These are phyloP conservation scores for Harpagifer antarcticus DNA, from an alignment of 2,797 vertebrate species.

Conservation along the genomic window DNA sequence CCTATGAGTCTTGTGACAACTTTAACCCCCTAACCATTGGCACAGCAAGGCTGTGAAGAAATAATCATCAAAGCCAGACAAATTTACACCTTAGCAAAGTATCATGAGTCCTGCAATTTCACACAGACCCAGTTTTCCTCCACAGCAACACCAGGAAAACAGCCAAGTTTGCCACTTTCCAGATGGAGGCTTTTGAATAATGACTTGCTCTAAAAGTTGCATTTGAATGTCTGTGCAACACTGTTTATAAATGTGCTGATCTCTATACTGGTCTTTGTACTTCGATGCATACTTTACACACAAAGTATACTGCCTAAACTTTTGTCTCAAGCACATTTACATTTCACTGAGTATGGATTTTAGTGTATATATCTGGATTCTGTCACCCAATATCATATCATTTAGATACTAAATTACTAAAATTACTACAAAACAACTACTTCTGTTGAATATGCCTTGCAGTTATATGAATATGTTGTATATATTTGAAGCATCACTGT, in stretches of 20 bases:
- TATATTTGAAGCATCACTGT: constrained; percentile 22
- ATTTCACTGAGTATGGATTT: constrained; percentile 20
- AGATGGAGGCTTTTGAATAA: constrained; percentile 88
- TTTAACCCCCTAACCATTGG: constrained; percentile 71
- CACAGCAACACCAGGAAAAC: constrained; percentile 83
- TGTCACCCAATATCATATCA: constrained; percentile 1
- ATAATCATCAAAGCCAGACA: constrained; percentile 83
- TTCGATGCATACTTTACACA: constrained; percentile 33
- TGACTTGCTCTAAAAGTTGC: constrained; percentile 82
- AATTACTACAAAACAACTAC: neutral
- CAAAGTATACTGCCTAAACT: constrained; percentile 33
- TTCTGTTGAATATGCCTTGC: constrained; percentile 11
- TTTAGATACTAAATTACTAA: constrained; percentile 2
- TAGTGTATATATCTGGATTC: neutral
- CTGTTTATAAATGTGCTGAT: constrained; percentile 80
- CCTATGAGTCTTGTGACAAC: constrained; percentile 61
- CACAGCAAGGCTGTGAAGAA: constrained; percentile 74
- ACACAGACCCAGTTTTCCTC: constrained; percentile 84
- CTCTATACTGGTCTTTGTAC: constrained; percentile 61
- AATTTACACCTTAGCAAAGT: constrained; percentile 87
- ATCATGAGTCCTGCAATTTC: constrained; percentile 85
- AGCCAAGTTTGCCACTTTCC: constrained; percentile 87
- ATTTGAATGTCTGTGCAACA: constrained; percentile 75
- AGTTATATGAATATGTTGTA: constrained; percentile 26
- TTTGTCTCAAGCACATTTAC: constrained; percentile 32